Base-by-base conservation (phyloP, 1,140 invertebrate species). In the Achatina immaculata region DNA sequence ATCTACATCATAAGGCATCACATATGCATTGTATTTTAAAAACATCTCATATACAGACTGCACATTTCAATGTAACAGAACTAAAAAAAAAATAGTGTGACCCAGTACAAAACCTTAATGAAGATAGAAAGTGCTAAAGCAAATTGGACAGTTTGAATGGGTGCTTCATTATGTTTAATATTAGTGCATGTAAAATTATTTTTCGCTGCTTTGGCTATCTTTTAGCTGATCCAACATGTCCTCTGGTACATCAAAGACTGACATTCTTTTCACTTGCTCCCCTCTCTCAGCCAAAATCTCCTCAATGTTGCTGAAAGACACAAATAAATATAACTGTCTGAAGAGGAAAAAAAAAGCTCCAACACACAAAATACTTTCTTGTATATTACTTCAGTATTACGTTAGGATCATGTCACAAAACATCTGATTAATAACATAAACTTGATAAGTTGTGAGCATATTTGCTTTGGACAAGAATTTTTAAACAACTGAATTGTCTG, bases 261-360 rank as follows among this genome's bases (percentile, higher is more conserved):
- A 2, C 19, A 78, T 9, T 48, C 16, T 66, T 21, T 66, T 78
- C n/a, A 78, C 76, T 24, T 68, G 40, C n/a, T 78, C 76, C 21
- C 76, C 76, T 55, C 45, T 78, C 3, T 58, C 76, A 36, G 76
- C 76, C 58, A 78, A 14, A 16, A 78, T 78, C 48, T 78, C 76
- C 31, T 78, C 76, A 78, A 78, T 68, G 48, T 78, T 78, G 36
- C 76, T 78, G 62, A 16, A 36, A 62, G 19, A 55, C 24, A 65
- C 36, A 76, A 55, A 75, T 14, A 75, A 55, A 31, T 3, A 31
- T 62, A 62, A 40, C 21, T 72, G 11, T 72, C 14, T 43, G 11
- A 72, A 38, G 40, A 14, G 40, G 14, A 72, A 72, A 31, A 16
- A 11, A 16, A 16, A 14, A 68, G 14, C 21, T 68, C 28, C 31